Conservation (phyloP, 30 jellyfish, hydroid and myxozoan genomes). For the Chrysaora quinquecirrha region DNA sequence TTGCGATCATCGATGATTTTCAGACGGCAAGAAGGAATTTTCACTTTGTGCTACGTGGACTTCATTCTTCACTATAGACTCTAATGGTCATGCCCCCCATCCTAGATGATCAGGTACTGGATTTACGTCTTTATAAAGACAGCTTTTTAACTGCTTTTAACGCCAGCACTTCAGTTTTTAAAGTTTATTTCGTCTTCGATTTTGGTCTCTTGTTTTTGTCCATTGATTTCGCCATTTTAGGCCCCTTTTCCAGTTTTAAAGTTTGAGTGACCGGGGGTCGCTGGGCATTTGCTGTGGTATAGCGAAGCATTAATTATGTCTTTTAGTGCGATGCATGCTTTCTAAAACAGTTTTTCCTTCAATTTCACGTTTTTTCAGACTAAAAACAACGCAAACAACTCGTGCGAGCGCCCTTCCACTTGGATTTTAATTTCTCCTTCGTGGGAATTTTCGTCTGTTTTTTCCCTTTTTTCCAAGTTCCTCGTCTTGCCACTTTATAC, state of each 20-base stretch:
- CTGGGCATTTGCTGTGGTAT: background rate
- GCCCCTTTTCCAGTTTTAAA: constrained; percentile 39
- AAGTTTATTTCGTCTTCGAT: background rate
- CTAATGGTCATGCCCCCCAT: constrained; percentile 83
- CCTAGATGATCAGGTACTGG: constrained; percentile 68
- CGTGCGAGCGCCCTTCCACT: background rate
- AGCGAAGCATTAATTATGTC: background rate
- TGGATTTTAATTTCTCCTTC: background rate
- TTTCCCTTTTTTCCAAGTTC: background rate
- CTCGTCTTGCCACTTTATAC: too few relatives aligned
- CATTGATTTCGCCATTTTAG: constrained; percentile 55
- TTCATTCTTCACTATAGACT: constrained; percentile 37
- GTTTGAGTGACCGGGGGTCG: constrained; percentile 54
- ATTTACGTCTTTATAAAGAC: background rate
- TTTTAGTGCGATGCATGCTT: background rate
- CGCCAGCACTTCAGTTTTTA: background rate
- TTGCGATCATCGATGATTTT: constrained; percentile 14
- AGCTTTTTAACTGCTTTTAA: background rate
- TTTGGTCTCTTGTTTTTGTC: constrained; percentile 9
- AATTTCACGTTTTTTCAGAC: background rate
- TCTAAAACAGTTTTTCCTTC: background rate
- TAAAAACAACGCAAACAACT: background rate
- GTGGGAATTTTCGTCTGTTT: background rate
- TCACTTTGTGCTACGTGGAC: constrained; percentile 23
- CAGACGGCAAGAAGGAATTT: constrained; percentile 18